phyloP scores from a whole-genome alignment of 2,888 invertebrate species.

The Criorhina ranunculi region DNA sequence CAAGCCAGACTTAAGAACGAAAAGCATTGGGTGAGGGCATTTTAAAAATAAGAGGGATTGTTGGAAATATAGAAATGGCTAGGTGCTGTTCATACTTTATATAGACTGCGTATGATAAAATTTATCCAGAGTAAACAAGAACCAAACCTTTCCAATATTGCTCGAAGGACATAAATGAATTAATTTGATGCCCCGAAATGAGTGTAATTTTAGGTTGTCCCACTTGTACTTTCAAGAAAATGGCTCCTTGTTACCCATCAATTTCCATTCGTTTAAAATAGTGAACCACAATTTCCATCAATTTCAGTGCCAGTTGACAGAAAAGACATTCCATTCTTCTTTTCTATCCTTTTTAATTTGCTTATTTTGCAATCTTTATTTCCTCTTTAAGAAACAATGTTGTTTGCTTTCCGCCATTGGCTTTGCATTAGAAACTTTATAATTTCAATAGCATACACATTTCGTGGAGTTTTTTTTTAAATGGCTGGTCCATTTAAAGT shows the following conservation, averaged over 20 bases:
- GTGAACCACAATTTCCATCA: too few species aligned
- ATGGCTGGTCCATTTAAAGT: constrained; percentile 72
- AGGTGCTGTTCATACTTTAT: too few species aligned
- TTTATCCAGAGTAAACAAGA: too few species aligned
- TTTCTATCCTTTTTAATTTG: neutral
- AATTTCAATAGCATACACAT: neutral
- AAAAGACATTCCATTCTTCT: neutral
- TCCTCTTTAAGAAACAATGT: constrained; percentile 8
- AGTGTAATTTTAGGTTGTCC: too few species aligned
- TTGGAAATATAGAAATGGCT: neutral
- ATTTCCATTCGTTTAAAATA: too few species aligned
- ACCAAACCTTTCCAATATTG: too few species aligned
- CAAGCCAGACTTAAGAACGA: too few species aligned
- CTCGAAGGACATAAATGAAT: too few species aligned
- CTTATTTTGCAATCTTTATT: constrained; percentile 5
- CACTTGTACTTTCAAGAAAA: too few species aligned
- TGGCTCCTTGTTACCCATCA: too few species aligned
- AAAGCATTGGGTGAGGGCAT: neutral
- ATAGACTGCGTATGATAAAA: too few species aligned
- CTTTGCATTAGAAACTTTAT: constrained; percentile 8
- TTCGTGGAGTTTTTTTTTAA: constrained; percentile 38
- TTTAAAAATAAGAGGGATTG: neutral
- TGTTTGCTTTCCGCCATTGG: constrained; percentile 28
- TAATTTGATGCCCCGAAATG: too few species aligned
- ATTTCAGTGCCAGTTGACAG: constrained; percentile 11